Percentiles rank a stretch among this genome's conserved stretches.
phyloP scores from a whole-genome alignment of 1,140 invertebrate genomes.

The Lasaia peninsularis region DNA sequence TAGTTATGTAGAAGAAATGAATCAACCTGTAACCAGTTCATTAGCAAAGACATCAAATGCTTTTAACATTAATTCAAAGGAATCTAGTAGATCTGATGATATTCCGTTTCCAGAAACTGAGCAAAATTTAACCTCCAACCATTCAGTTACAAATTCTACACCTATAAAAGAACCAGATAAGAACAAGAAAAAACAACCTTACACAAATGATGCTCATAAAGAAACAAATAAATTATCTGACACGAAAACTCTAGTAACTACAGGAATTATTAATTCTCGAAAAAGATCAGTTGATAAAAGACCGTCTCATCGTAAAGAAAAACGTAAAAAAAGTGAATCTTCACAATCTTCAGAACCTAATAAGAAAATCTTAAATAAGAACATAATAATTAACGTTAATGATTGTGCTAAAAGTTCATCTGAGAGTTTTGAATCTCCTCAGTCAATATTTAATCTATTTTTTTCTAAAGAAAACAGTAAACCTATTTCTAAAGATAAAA shows the following conservation, averaged over 20 bases:
- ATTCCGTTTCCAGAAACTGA: background rate
- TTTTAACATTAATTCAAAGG: background rate
- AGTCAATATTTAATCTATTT: constrained; percentile 42
- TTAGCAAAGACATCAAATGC: background rate
- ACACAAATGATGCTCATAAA: constrained; percentile 13
- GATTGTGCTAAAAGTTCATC: constrained; percentile 36
- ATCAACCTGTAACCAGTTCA: background rate
- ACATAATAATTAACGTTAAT: constrained; percentile 34
- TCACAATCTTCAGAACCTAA: constrained; percentile 26
- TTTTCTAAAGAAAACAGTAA: constrained; percentile 37
- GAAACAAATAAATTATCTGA: constrained; percentile 14
- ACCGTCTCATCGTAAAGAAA: constrained; percentile 68
- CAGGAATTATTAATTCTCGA: constrained; percentile 34
- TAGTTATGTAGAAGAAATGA: background rate
- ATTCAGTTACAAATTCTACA: background rate
- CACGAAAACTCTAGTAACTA: constrained; percentile 20
- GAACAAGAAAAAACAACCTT: constrained; percentile 19
- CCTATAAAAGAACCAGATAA: constrained; percentile 19
- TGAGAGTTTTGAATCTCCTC: constrained; percentile 34
- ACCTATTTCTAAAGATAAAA: constrained; percentile 31
- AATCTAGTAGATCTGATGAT: background rate
- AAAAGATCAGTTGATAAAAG: constrained; percentile 62
- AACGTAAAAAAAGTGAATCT: constrained; percentile 59
- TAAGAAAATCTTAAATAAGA: constrained; percentile 39
- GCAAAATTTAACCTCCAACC: constrained; percentile 2